phyloP scores from a whole-genome alignment of 2,113 vertebrate species.

The Trichomycterus rosablanca region DNA sequence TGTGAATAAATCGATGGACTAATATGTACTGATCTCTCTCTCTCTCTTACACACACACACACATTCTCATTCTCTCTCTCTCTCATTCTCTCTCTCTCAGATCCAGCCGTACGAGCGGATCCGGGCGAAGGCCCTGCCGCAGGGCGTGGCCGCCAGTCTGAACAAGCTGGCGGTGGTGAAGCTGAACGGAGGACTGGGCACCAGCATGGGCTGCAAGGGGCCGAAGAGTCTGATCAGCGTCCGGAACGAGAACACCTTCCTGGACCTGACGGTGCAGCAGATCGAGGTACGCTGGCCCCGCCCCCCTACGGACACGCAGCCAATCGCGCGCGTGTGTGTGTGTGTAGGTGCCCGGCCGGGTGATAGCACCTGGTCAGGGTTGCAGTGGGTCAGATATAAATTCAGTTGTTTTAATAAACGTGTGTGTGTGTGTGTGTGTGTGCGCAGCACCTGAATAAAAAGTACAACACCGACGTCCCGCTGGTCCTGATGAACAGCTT shows the following conservation, averaged over 20 bases:
- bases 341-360: no score
- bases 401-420: no score
- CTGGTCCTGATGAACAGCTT: conserved; percentile 98
- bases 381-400: no score
- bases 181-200: conserved; percentile 92
- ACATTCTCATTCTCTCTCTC: no score
- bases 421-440: not conserved
- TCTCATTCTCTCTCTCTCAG: conserved; percentile 53
- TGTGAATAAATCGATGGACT: no score
- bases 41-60: no score
- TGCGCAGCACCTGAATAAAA: conserved; percentile 88
- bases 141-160: conserved; percentile 74
- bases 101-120: conserved; percentile 92
- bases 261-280: conserved; percentile 95
- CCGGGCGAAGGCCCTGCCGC: conserved; percentile 74
- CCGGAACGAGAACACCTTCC: conserved; percentile 93
- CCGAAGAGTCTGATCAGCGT: conserved; percentile 96
- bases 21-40: no score
- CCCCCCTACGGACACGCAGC: not conserved
- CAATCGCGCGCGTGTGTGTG: not conserved
- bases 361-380: no score
- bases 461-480: conserved; percentile 82
- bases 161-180: conserved; percentile 94
- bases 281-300: conserved; percentile 78
- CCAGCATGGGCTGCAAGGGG: conserved; percentile 97